These are phyloP conservation scores for Drosophila koepferae DNA, from an alignment of 2,888 invertebrate species.

Conservation along the genomic window DNA sequence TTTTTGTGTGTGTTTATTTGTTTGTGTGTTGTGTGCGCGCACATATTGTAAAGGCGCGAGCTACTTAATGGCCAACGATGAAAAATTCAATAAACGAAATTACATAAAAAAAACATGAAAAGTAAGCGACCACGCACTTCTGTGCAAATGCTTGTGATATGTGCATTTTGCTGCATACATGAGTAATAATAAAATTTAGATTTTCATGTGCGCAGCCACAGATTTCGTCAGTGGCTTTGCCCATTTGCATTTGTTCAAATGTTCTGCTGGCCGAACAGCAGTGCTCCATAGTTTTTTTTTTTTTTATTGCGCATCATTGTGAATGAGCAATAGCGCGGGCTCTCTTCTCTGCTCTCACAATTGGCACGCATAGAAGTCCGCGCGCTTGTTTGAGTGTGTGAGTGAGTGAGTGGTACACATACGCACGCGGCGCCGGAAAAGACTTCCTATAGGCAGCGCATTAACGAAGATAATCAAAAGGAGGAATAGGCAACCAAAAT, in stretches of 20 bases:
- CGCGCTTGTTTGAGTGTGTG: slow-evolving; percentile 4
- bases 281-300: slow-evolving; percentile 63
- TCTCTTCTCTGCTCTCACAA: slow-evolving; percentile 40
- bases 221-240: slow-evolving; percentile 66
- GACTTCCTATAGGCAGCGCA: slow-evolving; percentile 44
- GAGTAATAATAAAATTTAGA: slow-evolving; percentile 35
- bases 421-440: slow-evolving; percentile 52
- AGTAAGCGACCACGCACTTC: slow-evolving; percentile 22
- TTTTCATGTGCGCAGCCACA: slow-evolving; percentile 45
- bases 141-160: background rate
- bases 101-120: slow-evolving; percentile 62
- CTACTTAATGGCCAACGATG: slow-evolving; percentile 59
- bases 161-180: slow-evolving; percentile 9
- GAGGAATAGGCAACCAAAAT: slow-evolving; percentile 16
- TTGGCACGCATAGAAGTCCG: slow-evolving; percentile 34
- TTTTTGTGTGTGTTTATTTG: slow-evolving; percentile 34
- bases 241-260: slow-evolving; percentile 49
- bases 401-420: slow-evolving; percentile 22
- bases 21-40: slow-evolving; percentile 53
- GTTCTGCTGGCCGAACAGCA: slow-evolving; percentile 14
- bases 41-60: slow-evolving; percentile 71
- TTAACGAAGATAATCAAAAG: slow-evolving; percentile 4
- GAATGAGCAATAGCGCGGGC: slow-evolving; percentile 65
- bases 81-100: slow-evolving; percentile 70
- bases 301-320: slow-evolving; percentile 78